Base-by-base conservation (phyloP, 1,140 invertebrate genomes). In the Drosophila fuyamai region DNA sequence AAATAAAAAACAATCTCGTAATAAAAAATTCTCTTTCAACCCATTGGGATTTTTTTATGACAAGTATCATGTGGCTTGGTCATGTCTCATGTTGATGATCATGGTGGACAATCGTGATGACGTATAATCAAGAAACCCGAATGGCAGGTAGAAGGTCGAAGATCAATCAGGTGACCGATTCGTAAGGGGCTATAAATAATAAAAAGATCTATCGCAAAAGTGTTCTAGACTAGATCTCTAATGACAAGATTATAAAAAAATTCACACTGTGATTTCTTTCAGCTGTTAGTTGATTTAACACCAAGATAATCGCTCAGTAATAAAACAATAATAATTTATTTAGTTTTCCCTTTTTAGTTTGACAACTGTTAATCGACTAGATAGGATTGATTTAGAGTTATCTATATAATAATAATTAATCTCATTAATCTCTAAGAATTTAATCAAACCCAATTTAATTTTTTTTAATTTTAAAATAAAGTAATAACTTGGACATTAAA, bases 141-240 rank as follows among this genome's bases (percentile, higher is more conserved):
- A 43, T 40, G 53, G 65, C 60, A 40, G 35, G 12, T 32, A 44
- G 41, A 50, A 67, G 50, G 50, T 44, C 36, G 57, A 50, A 60
- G 61, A 76, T 41, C 63, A 60, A 50, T 77, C 74, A 68, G 44
- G 55, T 76, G 73, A 76, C 62, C 56, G 40, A 40, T 27, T 60
- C 27, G 38, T 60, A 60, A 60, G 32, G 51, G 18, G 18, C 14
- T 27, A 56, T 51, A 76, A 54, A 76, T 71, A 71, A 29, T 55
- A 36, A 40, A 40, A 61, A 43, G 12, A 36, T 40, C 38, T 50
- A 74, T 50, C 32, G 54, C 47, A 51, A 40, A 51, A 47, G 55
- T 36, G n/a, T 29, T 59, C 14, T 29, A 54, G 29, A 32, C 29
- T 6, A 14, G 12, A n/a, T 9, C 12, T 27, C 35, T 53, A 13